phyloP scores from a whole-genome alignment of 2,888 invertebrate species.

The Prosopocoilus inquinatus region DNA sequence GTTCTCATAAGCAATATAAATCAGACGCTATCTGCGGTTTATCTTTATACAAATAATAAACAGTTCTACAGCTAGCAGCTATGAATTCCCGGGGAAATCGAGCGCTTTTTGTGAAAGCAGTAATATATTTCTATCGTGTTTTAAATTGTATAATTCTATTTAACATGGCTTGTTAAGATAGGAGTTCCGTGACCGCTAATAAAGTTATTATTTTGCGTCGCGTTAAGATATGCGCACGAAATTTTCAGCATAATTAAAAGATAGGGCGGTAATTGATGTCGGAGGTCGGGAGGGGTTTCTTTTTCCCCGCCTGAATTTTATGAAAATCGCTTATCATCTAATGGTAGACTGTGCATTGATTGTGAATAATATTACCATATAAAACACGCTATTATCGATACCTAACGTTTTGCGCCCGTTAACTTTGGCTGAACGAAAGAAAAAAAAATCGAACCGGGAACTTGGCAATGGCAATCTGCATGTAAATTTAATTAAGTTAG shows the following conservation, averaged over 20 bases:
- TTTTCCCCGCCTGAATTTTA: background rate
- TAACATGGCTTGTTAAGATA: slow-evolving; percentile 48
- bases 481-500: too few species aligned
- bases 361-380: too few species aligned
- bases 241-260: slow-evolving; percentile 17
- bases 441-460: too few species aligned
- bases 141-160: slow-evolving; percentile 49
- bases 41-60: slow-evolving; percentile 50
- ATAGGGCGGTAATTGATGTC: slow-evolving; percentile 1
- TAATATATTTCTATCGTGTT: slow-evolving; percentile 47
- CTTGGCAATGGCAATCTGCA: too few species aligned
- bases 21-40: slow-evolving; percentile 35
- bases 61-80: slow-evolving; percentile 43
- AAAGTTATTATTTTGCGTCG: slow-evolving; percentile 37
- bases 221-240: slow-evolving; percentile 18
- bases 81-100: slow-evolving; percentile 35
- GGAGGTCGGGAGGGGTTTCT: background rate
- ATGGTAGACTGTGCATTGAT: too few species aligned
- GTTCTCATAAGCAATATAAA: slow-evolving; percentile 30
- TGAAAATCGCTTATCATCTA: too few species aligned
- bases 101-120: slow-evolving; percentile 31
- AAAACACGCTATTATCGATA: too few species aligned
- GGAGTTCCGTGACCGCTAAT: slow-evolving; percentile 45
- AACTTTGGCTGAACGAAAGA: too few species aligned
- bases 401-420: too few species aligned